Base-by-base conservation (phyloP, 2,888 invertebrate species). In the Danaus chrysippus region DNA sequence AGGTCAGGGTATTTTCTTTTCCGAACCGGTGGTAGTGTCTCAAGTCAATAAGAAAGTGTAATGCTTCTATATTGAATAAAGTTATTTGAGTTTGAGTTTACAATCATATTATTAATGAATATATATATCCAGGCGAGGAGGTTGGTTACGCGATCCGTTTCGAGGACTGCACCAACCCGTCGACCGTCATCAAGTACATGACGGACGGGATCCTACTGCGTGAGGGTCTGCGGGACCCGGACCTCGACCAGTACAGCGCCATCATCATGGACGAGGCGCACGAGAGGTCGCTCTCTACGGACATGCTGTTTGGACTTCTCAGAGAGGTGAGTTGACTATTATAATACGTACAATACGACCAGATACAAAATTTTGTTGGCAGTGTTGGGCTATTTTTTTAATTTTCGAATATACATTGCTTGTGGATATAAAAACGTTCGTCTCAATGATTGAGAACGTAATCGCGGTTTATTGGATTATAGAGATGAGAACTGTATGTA, bases 211-310 rank as follows among this genome's bases (percentile, higher is more conserved):
- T 99, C 76, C 87, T 99, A 54, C 92, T 99, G 19, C 92, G 99
- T 64, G 99, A 99, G 84, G 99, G 99, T 58, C 92, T 99, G 15
- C 91, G 99, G 0, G 99, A 99, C 79, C 95, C 98, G 0, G 99
- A 99, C 85, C 91, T 99, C 69, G 99, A 99, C 84, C 94, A 98
- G 79, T 99, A 99, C 91, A 97, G 98, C 77, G 99, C 97, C 0
- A 93, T 99, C 72, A 99, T 99, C 72, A 99, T 99, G 99, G 99
- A 99, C 86, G 99, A 99, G 91, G 99, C 99, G 64, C 99, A 99
- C 87, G 99, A 99, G 87, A 91, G 99, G 1, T 99, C 99, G 0
- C 93, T 99, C 6, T 99, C 97, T 66, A 99, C 99, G 0, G 99
- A 99, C 82, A 99, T 99, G 59, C 93, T 99, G 49, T 99, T 99